phyloP scores from a whole-genome alignment of 2,113 vertebrate species.

The Cyprinodon brontotheroides region DNA sequence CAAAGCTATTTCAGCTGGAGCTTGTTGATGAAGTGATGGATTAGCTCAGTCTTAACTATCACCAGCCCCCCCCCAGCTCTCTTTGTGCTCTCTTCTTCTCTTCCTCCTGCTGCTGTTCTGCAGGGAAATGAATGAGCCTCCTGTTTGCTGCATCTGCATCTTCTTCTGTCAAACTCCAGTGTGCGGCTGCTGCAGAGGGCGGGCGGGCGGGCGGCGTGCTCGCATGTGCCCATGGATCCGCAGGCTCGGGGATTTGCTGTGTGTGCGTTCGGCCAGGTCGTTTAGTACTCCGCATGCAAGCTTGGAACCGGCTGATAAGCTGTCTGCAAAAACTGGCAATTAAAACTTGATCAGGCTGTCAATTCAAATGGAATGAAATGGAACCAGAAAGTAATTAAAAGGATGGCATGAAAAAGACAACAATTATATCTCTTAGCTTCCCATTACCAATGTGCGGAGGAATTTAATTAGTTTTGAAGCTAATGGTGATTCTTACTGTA shows the following conservation, averaged over 20 bases:
- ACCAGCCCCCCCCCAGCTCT: conserved; percentile 27
- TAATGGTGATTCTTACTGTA: conserved; percentile 59
- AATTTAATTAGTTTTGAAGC: conserved; percentile 78
- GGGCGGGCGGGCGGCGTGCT: conserved; percentile 31
- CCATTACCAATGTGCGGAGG: conserved; percentile 72
- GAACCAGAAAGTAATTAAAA: conserved; percentile 85
- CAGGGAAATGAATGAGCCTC: conserved; percentile 69
- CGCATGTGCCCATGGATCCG: conserved; percentile 13
- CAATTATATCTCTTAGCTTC: conserved; percentile 82
- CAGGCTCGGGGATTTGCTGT: conserved; percentile 35
- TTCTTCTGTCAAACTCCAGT: conserved; percentile 67
- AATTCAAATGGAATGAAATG: conserved; percentile 84
- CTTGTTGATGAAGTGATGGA: conserved; percentile 61
- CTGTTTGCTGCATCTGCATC: conserved; percentile 71
- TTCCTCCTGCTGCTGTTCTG: conserved; percentile 64
- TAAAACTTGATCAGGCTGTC: conserved; percentile 83
- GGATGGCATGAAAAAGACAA: conserved; percentile 76
- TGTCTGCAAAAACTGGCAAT: conserved; percentile 79
- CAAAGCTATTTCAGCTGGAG: conserved; percentile 49
- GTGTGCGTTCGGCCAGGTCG: conserved; percentile 72
- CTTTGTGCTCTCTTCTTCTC: conserved; percentile 21
- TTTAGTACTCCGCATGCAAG: conserved; percentile 71
- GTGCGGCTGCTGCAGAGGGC: conserved; percentile 48
- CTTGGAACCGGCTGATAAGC: conserved; percentile 80
- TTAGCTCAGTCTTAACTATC: conserved; percentile 54